Evolutionary conservation across 2,113 vertebrate species (phyloP), one percentile per base, ranked within the genome.

Genomic region (Marmota monax): DNA sequence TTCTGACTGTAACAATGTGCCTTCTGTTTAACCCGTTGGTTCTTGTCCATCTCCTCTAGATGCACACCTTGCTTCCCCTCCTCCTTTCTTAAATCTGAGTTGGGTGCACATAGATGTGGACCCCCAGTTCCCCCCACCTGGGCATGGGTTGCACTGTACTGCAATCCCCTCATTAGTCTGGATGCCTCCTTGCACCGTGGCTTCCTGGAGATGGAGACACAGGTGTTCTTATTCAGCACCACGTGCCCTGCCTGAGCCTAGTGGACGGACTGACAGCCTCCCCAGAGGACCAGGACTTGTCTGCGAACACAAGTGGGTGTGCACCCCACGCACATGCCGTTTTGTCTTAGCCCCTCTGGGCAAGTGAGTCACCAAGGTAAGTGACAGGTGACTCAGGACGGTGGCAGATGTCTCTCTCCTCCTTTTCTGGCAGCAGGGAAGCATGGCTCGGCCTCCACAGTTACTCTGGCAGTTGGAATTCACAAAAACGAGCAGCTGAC

Each of bases 321-420:
- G 23, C 20, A 14, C 0, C 1, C 12, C 16, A 7, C 0, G 2
- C 8, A 2, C 16, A 18, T 27, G 63, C 83, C 53, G 3, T 91
- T 79, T 65, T 67, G 79, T 51, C 39, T 58, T 63, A 80, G 56
- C 69, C 37, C 22, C 16, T 65, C 84, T 22, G 29, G 45, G 84
- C 65, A 0, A 1, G 42, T 88, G 85, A 96, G 80, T 86, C 92
- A 95, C 82, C 63, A 56, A 92, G 74, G 48, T 3, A 88, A 92
- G 96, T 74, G 83, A 61, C n/a, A 61, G 25, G 63, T 79, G 73
- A 72, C 85, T 91, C 72, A 69, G 48, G 78, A 22, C 20, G 3
- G 23, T 37, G 91, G 79, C 88, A 96, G 73, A 61, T 94, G 77
- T 96, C 87, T 97, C 56, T 96, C 73, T 65, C 95, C 80, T 77